Evolutionary conservation across 2,797 vertebrate genomes (phyloP).

Genomic region (Lithobates sylvaticus): DNA sequence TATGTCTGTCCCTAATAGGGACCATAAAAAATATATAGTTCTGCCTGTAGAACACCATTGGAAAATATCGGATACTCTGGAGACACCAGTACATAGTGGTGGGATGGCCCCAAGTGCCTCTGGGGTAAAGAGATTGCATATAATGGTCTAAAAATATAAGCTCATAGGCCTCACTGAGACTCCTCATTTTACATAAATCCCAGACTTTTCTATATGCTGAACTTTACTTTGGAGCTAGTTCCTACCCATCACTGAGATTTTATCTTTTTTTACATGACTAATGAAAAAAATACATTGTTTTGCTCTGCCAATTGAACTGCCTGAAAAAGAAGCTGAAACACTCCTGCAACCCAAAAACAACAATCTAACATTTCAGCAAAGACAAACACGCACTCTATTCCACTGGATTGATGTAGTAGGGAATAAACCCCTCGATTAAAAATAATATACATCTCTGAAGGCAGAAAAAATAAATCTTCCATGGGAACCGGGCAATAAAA

Average conservation of each 20-base stretch:
- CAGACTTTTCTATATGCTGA: not conserved
- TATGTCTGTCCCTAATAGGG: too few species aligned
- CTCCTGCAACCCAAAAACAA: slow-evolving; percentile 28
- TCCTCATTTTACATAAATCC: slow-evolving; percentile 2
- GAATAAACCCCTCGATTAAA: slow-evolving; percentile 27
- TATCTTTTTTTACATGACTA: slow-evolving; percentile 7
- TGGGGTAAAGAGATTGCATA: not conserved
- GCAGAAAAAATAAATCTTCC: slow-evolving; percentile 57
- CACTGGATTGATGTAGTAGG: slow-evolving; percentile 13
- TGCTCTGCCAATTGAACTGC: slow-evolving; percentile 43
- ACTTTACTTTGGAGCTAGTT: not conserved
- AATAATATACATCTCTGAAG: not conserved
- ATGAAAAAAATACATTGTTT: slow-evolving; percentile 33
- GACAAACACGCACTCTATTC: slow-evolving; percentile 50
- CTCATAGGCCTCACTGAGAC: not conserved
- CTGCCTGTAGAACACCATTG: too few species aligned
- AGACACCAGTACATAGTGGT: not conserved
- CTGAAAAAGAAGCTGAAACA: slow-evolving; percentile 61
- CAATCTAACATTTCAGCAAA: slow-evolving; percentile 63
- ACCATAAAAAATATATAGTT: too few species aligned
- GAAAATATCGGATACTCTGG: not conserved
- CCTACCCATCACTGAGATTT: not conserved
- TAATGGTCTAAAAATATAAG: not conserved
- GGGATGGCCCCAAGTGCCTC: too few species aligned
- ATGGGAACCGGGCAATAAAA: slow-evolving; percentile 54